Evolutionary conservation across 2,797 vertebrate genomes (phyloP).

Genomic region (Xenentodon cancila): DNA sequence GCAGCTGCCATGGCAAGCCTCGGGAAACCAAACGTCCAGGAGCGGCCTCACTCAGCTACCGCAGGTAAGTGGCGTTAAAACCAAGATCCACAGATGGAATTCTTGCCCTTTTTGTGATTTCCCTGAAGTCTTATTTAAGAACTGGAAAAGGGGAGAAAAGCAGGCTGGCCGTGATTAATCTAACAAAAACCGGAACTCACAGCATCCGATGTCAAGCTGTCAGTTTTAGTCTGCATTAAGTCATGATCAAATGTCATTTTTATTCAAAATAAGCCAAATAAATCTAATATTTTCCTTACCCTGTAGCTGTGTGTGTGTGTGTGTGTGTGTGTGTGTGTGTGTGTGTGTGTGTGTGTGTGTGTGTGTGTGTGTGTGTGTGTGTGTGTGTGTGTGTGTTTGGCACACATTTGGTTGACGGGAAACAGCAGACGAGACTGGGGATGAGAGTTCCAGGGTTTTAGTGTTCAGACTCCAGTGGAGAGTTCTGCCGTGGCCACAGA

Average conservation of each 20-base stretch:
- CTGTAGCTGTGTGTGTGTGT: slow-evolving; percentile 29
- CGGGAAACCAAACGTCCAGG: slow-evolving; percentile 3
- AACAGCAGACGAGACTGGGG: slow-evolving; percentile 64
- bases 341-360: slow-evolving; percentile 41
- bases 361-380: slow-evolving; percentile 67
- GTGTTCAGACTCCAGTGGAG: slow-evolving; percentile 49
- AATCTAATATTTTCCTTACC: slow-evolving; percentile 36
- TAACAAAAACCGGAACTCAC: no score
- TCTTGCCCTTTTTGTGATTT: slow-evolving; percentile 30
- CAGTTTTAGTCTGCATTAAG: not conserved
- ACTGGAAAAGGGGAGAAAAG: not conserved
- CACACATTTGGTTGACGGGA: slow-evolving; percentile 79
- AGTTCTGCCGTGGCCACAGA: slow-evolving; percentile 63
- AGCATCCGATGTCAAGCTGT: no score
- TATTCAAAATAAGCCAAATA: slow-evolving; percentile 46
- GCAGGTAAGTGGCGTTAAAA: slow-evolving; percentile 2
- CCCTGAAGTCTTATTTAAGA: slow-evolving; percentile 23
- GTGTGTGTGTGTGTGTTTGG: slow-evolving; percentile 72
- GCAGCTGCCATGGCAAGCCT: slow-evolving; percentile 23
- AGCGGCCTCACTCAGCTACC: slow-evolving; percentile 15
- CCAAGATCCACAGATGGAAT: no score
- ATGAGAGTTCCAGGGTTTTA: slow-evolving; percentile 60
- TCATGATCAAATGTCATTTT: slow-evolving; percentile 53
- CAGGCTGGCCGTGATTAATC: no score
- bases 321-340: slow-evolving; percentile 32